Conservation (phyloP, 2,888 invertebrate genomes). For the Sceliomorpha sp. region DNA sequence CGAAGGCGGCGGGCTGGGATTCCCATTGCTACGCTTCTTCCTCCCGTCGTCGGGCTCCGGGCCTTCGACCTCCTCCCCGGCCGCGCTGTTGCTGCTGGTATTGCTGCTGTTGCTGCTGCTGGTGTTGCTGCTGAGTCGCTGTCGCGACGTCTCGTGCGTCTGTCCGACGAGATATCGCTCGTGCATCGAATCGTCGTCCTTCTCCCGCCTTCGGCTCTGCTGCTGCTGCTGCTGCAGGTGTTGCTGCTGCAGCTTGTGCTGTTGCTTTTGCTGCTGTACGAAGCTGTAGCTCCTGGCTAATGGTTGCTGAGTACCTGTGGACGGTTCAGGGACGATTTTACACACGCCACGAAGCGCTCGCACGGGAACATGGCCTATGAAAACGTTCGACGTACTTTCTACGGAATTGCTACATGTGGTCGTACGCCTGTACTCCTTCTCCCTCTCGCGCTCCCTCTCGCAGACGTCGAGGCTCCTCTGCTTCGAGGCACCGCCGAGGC, state of each 20-base stretch:
- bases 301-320: constrained; percentile 79
- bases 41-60: constrained; percentile 72
- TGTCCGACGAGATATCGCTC: constrained; percentile 85
- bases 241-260: constrained; percentile 69
- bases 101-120: constrained; percentile 70
- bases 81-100: constrained; percentile 69
- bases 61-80: constrained; percentile 65
- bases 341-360: too few species aligned
- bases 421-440: constrained; percentile 76
- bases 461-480: constrained; percentile 82
- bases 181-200: constrained; percentile 90
- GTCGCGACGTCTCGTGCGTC: constrained; percentile 75
- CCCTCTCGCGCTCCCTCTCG: constrained; percentile 79
- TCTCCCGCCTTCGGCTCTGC: constrained; percentile 79
- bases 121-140: constrained; percentile 72
- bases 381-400: constrained; percentile 73
- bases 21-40: constrained; percentile 76
- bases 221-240: constrained; percentile 69
- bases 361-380: too few species aligned
- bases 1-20: constrained; percentile 77
- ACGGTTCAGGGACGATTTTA: neutral
- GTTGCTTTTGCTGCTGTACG: constrained; percentile 79
- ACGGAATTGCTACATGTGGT: constrained; percentile 79
- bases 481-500: constrained; percentile 74
- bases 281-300: constrained; percentile 84